phyloP scores from a whole-genome alignment of 1,140 invertebrate species.

The Gonioctena quinquepunctata region DNA sequence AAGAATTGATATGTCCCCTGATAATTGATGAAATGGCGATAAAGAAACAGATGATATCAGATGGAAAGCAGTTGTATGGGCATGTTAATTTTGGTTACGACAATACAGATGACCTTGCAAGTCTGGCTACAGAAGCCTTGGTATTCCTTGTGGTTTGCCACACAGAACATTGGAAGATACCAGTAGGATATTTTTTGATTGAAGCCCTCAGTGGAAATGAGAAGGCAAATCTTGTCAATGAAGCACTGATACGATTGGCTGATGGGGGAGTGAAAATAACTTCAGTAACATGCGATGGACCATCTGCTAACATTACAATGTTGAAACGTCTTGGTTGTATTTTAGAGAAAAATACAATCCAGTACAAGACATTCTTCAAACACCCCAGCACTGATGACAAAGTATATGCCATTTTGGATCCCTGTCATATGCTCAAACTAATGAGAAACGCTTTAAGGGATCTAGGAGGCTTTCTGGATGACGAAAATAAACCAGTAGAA shows the following conservation, averaged over 20 bases:
- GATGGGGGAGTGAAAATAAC: constrained; percentile 14
- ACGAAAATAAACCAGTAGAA: background rate
- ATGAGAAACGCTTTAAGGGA: background rate
- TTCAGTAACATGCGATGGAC: constrained; percentile 22
- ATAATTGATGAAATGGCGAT: constrained; percentile 55
- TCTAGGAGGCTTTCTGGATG: background rate
- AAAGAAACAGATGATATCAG: constrained; percentile 45
- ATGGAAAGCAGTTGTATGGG: constrained; percentile 38
- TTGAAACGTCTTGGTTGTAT: constrained; percentile 5
- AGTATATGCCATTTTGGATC: constrained; percentile 10
- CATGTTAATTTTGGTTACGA: constrained; percentile 47
- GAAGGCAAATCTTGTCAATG: constrained; percentile 18
- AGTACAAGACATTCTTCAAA: constrained; percentile 12
- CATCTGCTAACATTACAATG: constrained; percentile 15
- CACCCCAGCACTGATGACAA: constrained; percentile 16
- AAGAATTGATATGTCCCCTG: too few relatives aligned
- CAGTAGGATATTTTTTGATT: constrained; percentile 46
- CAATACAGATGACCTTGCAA: constrained; percentile 34
- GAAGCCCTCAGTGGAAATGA: constrained; percentile 20
- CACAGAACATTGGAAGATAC: constrained; percentile 48
- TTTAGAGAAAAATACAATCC: constrained; percentile 5
- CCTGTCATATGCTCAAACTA: constrained; percentile 21
- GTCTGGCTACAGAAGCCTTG: constrained; percentile 44
- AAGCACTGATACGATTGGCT: too few relatives aligned
- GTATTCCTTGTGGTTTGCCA: constrained; percentile 49